Evolutionary conservation across 2,888 invertebrate genomes (phyloP).

Genomic region (Mesoligia furuncula): DNA sequence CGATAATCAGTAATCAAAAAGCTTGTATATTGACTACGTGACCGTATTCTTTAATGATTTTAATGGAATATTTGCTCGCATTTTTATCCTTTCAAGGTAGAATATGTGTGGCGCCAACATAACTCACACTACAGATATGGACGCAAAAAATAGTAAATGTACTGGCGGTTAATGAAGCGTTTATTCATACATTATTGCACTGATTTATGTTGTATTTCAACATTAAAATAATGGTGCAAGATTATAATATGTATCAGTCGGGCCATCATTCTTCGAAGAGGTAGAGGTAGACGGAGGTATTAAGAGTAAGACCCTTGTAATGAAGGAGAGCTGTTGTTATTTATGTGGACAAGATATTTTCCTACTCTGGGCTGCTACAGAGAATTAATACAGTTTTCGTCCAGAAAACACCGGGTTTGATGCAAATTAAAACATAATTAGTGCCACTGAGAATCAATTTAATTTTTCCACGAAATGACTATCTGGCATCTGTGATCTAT

Average conservation of each 20-base stretch:
- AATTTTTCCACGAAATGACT: not conserved
- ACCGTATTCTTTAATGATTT: constrained; percentile 13
- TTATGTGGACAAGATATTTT: not conserved
- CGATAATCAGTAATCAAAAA: constrained; percentile 24
- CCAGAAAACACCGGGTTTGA: not conserved
- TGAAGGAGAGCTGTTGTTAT: not conserved
- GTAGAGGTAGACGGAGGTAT: not conserved
- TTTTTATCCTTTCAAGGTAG: constrained; percentile 22
- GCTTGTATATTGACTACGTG: constrained; percentile 15
- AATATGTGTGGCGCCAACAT: constrained; percentile 33
- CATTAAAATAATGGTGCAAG: constrained; percentile 15
- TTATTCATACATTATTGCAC: constrained; percentile 35
- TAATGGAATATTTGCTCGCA: constrained; percentile 1
- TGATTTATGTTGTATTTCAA: not conserved
- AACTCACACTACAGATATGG: constrained; percentile 31
- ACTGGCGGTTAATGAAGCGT: constrained; percentile 18
- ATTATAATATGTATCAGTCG: constrained; percentile 17
- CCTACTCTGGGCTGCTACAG: not conserved
- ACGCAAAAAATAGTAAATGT: constrained; percentile 30
- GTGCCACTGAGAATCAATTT: not conserved
- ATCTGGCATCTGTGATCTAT: not conserved
- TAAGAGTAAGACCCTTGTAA: not conserved
- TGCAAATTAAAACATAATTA: not conserved
- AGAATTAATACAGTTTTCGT: not conserved
- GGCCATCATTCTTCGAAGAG: not conserved